phyloP scores from a whole-genome alignment of 2,113 vertebrate species.

The Microtus pennsylvanicus region DNA sequence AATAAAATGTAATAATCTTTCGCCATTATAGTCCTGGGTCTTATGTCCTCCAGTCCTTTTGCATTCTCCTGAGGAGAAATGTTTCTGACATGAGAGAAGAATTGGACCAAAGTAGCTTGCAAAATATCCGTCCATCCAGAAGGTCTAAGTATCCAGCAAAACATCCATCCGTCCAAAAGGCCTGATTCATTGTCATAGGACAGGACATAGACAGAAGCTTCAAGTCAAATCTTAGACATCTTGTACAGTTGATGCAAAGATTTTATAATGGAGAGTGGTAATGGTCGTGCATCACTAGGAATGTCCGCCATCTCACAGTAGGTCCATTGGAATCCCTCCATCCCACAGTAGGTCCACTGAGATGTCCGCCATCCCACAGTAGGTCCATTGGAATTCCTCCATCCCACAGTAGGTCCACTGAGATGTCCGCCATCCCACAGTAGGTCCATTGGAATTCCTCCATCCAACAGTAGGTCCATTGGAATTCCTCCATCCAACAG shows the following conservation, averaged over 20 bases:
- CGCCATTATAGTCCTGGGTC: not conserved
- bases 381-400: too few relatives aligned
- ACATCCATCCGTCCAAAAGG: not conserved
- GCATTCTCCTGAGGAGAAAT: not conserved
- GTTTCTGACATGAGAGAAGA: not conserved
- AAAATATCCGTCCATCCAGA: not conserved
- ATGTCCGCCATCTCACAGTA: not conserved
- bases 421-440: too few relatives aligned
- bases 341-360: too few relatives aligned
- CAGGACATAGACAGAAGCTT: not conserved
- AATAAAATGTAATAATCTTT: conserved; percentile 61
- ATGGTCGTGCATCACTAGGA: not conserved
- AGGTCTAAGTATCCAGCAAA: not conserved
- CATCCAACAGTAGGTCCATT: too few relatives aligned
- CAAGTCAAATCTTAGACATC: not conserved
- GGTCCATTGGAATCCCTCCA: not conserved
- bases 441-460: too few relatives aligned
- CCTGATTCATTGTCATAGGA: not conserved
- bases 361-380: too few relatives aligned
- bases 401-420: too few relatives aligned
- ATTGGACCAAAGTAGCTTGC: not conserved
- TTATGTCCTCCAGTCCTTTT: conserved; percentile 23
- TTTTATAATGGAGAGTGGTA: too few relatives aligned
- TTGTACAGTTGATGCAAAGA: not conserved
- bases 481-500: too few relatives aligned